Evolutionary conservation across 2,113 vertebrate species (phyloP), one percentile per base, ranked within the genome.

Genomic region (Nannobrachium achirus): DNA sequence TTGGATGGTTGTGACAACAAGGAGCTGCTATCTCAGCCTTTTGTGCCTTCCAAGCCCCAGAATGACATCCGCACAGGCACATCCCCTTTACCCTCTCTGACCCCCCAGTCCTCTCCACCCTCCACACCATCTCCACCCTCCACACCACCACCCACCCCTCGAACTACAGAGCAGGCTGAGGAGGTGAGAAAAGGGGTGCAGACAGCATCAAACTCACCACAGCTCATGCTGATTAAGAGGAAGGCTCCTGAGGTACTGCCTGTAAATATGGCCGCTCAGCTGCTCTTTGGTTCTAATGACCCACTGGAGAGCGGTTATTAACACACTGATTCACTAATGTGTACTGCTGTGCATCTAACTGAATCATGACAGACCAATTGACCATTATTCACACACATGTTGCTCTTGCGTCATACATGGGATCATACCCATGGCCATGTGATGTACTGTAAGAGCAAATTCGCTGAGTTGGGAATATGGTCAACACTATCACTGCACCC

Each of bases 181-280:
- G 84, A 89, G 69, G 75, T 67, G 80, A 81, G 52, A 50, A 84
- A 72, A 55, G 76, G 67, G 79, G 65, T 38, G n/a, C 70, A 58
- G 53, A 50, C 70, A 33, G 40, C 72, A 0, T 66, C 79, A n/a
- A 78, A 74, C 66, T 82, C 85, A 15, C 82, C 86, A 3, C 88
- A 91, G 58, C 80, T 86, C 68, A 84, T 82, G 82, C 85, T 88
- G 81, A 73, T 72, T 77, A 94, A 92, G 82, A 92, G 87, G 83
- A 93, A 90, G 83, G 92, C 92, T 80, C 93, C 93, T 33, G 93
- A 93, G 93, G 93, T 94, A 87, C 74, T 68, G 65, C 73, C 73
- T 61, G 58, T 69, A 53, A 50, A 40, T 8, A 8, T 59, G 67
- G 81, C 73, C 85, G 79, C 83, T 72, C 84, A 66, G 78, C 79